Percentiles rank a stretch among this genome's conserved stretches.
phyloP scores from a whole-genome alignment of 35 echinoderm and acorn worm genomes.

The Eucidaris tribuloides region DNA sequence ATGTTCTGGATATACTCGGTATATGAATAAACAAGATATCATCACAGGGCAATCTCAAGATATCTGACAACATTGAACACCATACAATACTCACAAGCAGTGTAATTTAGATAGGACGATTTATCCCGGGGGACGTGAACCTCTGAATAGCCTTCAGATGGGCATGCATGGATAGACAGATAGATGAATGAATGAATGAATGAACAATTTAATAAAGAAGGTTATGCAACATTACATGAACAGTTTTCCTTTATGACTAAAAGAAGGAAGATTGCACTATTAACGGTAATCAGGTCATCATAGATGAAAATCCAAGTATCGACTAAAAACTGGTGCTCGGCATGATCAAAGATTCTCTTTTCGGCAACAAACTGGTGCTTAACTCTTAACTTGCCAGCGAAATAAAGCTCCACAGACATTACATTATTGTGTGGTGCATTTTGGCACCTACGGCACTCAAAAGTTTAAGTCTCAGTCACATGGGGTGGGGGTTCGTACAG shows the following conservation, averaged over 20 bases:
- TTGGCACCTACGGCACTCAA: too few species aligned
- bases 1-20: too few species aligned
- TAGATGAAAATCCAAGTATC: not conserved
- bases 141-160: not conserved
- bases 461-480: too few species aligned
- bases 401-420: too few species aligned
- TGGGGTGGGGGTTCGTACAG: too few species aligned
- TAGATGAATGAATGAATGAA: not conserved
- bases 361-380: too few species aligned
- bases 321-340: not conserved
- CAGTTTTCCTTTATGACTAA: not conserved
- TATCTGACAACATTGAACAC: too few species aligned
- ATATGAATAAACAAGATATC: too few species aligned
- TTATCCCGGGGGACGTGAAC: not conserved
- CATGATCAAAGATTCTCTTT: too few species aligned
- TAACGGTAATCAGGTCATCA: not conserved
- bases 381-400: too few species aligned
- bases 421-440: too few species aligned
- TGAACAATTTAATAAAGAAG: not conserved
- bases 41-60: too few species aligned
- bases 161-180: not conserved
- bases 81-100: slow-evolving; percentile 18
- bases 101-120: not conserved
- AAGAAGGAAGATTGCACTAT: not conserved
- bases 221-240: not conserved